Conservation (phyloP, 2,888 invertebrate genomes). For the Pterostichus madidus region DNA sequence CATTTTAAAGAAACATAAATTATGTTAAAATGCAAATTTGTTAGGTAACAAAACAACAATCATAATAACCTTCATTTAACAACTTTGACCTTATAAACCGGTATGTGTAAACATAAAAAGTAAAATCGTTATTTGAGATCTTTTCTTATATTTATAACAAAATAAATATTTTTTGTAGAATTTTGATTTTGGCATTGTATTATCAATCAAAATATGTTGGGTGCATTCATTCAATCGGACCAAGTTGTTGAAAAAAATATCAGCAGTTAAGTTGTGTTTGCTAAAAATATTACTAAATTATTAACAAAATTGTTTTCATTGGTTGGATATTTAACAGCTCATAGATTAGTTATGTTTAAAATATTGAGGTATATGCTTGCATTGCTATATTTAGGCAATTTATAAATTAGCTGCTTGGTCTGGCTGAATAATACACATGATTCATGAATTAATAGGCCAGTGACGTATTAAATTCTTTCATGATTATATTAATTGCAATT, state of each 20-base stretch:
- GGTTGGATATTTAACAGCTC: slow-evolving; percentile 16
- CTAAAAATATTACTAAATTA: slow-evolving; percentile 14
- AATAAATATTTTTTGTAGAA: slow-evolving; percentile 41
- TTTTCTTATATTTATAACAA: slow-evolving; percentile 12
- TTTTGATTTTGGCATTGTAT: slow-evolving; percentile 15
- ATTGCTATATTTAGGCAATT: slow-evolving; percentile 33
- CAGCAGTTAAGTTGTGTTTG: slow-evolving; percentile 40
- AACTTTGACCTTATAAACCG: slow-evolving; percentile 50
- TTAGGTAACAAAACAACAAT: slow-evolving; percentile 40
- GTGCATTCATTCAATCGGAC: slow-evolving; percentile 25
- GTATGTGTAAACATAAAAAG: slow-evolving; percentile 33
- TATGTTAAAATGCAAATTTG: slow-evolving; percentile 23
- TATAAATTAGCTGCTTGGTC: slow-evolving; percentile 41
- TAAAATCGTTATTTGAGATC: slow-evolving; percentile 11
- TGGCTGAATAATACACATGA: slow-evolving; percentile 41
- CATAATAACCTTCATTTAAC: slow-evolving; percentile 35
- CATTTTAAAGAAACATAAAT: background rate
- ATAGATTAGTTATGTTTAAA: slow-evolving; percentile 14
- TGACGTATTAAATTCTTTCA: slow-evolving; percentile 6
- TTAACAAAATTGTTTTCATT: slow-evolving; percentile 27
- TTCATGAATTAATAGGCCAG: slow-evolving; percentile 20
- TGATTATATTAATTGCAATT: background rate
- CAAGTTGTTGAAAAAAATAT: slow-evolving; percentile 42
- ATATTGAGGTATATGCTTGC: background rate
- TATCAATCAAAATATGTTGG: slow-evolving; percentile 21